phyloP scores from a whole-genome alignment of 2,797 vertebrate species.

The Potorous gilbertii region DNA sequence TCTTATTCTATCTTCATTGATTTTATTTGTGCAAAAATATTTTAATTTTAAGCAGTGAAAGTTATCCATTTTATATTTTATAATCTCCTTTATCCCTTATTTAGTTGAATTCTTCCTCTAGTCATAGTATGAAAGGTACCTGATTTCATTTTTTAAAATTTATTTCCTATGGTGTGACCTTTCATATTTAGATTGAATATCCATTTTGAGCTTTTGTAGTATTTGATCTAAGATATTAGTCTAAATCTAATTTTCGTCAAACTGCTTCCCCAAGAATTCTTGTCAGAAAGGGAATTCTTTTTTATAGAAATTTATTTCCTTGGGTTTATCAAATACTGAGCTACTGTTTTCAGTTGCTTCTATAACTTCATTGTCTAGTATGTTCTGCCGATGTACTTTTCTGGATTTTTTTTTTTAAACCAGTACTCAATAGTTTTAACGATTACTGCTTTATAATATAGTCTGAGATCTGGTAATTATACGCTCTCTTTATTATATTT shows the following conservation, averaged over 20 bases:
- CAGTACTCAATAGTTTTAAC: not conserved
- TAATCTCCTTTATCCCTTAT: not conserved
- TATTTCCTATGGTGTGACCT: not conserved
- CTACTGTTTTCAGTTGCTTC: not conserved
- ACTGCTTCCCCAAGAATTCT: not conserved
- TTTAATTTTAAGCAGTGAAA: not conserved
- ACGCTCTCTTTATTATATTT: not conserved
- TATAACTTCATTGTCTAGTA: not conserved
- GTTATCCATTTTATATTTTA: not conserved
- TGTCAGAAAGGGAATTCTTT: not conserved
- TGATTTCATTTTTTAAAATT: not conserved
- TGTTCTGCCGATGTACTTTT: not conserved
- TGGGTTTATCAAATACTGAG: not conserved
- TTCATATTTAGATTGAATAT: not conserved
- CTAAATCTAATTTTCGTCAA: not conserved
- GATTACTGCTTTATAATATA: not conserved
- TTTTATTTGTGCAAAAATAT: not conserved
- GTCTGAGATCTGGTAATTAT: not conserved
- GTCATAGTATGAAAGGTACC: not conserved
- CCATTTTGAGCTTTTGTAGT: not conserved
- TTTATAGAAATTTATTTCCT: not conserved
- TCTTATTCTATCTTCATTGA: not conserved
- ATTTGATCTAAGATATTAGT: not conserved
- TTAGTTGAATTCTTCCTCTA: not conserved
- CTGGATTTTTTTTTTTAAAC: not conserved